Base-by-base conservation (phyloP, 1,140 invertebrate species). In the Lanistes nyassanus region DNA sequence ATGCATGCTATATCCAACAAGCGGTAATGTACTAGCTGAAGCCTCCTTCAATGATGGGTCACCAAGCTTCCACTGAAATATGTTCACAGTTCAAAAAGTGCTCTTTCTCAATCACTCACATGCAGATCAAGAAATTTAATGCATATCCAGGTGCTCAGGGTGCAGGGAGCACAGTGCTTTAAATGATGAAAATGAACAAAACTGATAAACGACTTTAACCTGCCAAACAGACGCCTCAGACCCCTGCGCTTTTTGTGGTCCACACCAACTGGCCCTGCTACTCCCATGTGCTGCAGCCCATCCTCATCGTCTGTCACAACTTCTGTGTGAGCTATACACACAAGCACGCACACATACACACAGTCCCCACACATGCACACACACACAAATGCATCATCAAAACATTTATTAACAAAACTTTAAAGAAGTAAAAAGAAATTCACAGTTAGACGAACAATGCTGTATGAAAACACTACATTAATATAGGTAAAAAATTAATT, bases 181-280 rank as follows among this genome's bases (percentile, higher is more conserved):
- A 47, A 47, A 47, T 47, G 2, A 47, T 47, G 42, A 47, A 47
- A 47, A 47, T 47, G 19, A 47, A 13, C 2, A 34, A 31, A 62
- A 62, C 9, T 21, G n/a, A 64, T 2, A 37, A 37, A 26, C 5
- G 21, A 29, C 29, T 75, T 77, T 77, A 81, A 91, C 91, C 91
- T 93, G 53, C 92, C 93, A 84, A 94, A 93, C 79, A 94, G 93
- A 82, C 92, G 92, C 69, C 92, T 84, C 90, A 87, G 92, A 88
- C 78, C 93, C 90, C 83, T 91, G 90, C 82, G 83, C 75, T 88
- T 88, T 74, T 87, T 86, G 55, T 83, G 80, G 31, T 86, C 83
- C n/a, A 79, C 74, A 60, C 81, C 76, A 19, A 75, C 62, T 55
- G 70, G 64, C 69, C 81, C 65, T 55, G 69, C 76, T 67, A 78